Conservation (phyloP, 2,113 vertebrate genomes). For the Lepisosteus osseus region DNA sequence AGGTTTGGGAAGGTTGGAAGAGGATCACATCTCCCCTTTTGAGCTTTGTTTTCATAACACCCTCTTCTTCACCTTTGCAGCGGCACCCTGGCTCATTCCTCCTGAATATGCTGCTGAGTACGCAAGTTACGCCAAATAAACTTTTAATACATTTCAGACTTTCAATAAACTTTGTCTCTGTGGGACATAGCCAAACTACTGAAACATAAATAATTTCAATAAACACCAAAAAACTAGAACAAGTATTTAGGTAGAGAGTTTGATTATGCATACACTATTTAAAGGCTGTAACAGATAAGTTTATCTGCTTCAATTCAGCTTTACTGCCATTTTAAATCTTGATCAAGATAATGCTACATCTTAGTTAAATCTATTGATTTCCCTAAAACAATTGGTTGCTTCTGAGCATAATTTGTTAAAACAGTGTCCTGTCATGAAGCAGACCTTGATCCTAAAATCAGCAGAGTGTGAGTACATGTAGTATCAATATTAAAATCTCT, state of each 20-base stretch:
- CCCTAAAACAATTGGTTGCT: background rate
- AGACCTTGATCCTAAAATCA: slow-evolving; percentile 19
- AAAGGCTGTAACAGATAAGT: slow-evolving; percentile 51
- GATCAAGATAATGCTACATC: slow-evolving; percentile 55
- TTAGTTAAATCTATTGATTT: slow-evolving; percentile 44
- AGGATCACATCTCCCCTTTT: no score
- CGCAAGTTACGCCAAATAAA: no score
- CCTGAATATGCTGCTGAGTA: no score
- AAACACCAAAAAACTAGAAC: background rate
- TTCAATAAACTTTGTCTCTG: no score
- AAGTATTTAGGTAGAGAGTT: background rate
- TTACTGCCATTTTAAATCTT: slow-evolving; percentile 42
- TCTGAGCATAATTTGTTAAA: slow-evolving; percentile 3
- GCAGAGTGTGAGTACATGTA: slow-evolving; percentile 9
- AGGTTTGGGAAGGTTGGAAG: no score
- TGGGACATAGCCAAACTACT: no score
- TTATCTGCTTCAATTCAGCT: slow-evolving; percentile 50
- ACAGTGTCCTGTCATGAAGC: slow-evolving; percentile 13
- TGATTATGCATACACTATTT: slow-evolving; percentile 37
- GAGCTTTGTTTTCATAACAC: no score
- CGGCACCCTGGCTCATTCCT: no score
- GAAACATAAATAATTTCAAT: no score
- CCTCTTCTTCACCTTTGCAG: no score
- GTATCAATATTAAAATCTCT: slow-evolving; percentile 44
- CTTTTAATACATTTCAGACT: no score